Evolutionary conservation across 2,113 vertebrate species (phyloP).

Genomic region (Lota lota): DNA sequence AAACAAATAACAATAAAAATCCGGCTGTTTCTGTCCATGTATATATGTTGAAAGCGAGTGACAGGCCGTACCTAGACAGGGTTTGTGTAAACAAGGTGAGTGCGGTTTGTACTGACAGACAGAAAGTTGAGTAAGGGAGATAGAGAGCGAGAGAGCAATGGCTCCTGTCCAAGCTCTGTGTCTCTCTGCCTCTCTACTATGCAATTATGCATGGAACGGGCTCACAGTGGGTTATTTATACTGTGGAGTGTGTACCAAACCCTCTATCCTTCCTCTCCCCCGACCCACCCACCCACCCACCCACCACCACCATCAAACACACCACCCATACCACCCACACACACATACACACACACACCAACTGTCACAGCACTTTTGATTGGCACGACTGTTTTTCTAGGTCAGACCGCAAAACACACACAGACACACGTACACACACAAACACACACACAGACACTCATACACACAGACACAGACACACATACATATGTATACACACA

Average conservation of each 20-base stretch:
- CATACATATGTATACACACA: not conserved
- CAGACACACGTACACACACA: slow-evolving; percentile 2
- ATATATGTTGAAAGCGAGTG: too few relatives aligned
- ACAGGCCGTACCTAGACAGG: too few relatives aligned
- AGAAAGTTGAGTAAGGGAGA: not conserved
- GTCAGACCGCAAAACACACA: slow-evolving; percentile 62
- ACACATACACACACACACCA: slow-evolving; percentile 13
- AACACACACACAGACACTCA: not conserved
- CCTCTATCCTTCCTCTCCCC: too few relatives aligned
- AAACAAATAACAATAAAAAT: too few relatives aligned
- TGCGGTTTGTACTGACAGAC: too few relatives aligned
- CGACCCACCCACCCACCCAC: too few relatives aligned
- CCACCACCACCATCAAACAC: too few relatives aligned
- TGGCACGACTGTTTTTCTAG: slow-evolving; percentile 71
- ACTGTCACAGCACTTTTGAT: slow-evolving; percentile 52
- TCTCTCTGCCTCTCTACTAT: slow-evolving; percentile 29
- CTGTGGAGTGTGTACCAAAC: slow-evolving; percentile 51
- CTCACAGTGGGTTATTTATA: slow-evolving; percentile 75
- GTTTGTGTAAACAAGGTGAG: too few relatives aligned
- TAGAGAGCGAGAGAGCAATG: not conserved
- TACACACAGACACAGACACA: not conserved
- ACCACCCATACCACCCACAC: not conserved
- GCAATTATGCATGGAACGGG: slow-evolving; percentile 71
- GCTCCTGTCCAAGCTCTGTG: slow-evolving; percentile 28
- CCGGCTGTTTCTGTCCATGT: too few relatives aligned